phyloP scores from a whole-genome alignment of 2,888 invertebrate species.

The Minunthozetes semirufus region DNA sequence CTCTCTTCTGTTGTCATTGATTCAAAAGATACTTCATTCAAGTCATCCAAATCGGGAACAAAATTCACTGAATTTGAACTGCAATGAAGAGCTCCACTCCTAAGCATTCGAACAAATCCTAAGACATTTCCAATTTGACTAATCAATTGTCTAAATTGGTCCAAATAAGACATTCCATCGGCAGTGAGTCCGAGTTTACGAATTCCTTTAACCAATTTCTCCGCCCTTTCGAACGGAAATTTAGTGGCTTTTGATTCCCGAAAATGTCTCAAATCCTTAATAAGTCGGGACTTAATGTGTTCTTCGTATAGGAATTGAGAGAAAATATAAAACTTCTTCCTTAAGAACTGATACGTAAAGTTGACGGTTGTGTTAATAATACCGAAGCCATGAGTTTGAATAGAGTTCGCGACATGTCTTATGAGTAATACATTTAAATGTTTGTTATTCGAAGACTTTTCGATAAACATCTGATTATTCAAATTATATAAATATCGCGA shows the following conservation, averaged over 20 bases:
- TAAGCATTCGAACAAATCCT: constrained; percentile 87
- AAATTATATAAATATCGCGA: constrained; percentile 88
- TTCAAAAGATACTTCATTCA: constrained; percentile 56
- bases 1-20: constrained; percentile 57
- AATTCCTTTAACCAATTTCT: constrained; percentile 86
- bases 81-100: constrained; percentile 86
- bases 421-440: constrained; percentile 92
- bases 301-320: constrained; percentile 97
- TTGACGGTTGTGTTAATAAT: constrained; percentile 92
- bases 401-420: constrained; percentile 89
- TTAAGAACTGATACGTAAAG: constrained; percentile 85
- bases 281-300: constrained; percentile 86
- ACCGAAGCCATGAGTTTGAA: constrained; percentile 91
- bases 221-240: constrained; percentile 77
- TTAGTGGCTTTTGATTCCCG: constrained; percentile 40
- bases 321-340: constrained; percentile 84
- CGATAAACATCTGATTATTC: constrained; percentile 63
- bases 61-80: constrained; percentile 84
- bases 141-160: constrained; percentile 82
- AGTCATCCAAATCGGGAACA: constrained; percentile 67
- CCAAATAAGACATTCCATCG: constrained; percentile 79
- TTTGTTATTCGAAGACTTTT: constrained; percentile 61
- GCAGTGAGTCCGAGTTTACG: constrained; percentile 72
- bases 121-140: constrained; percentile 93
- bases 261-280: constrained; percentile 55